phyloP scores from a whole-genome alignment of 2,113 vertebrate species.

The Melanerpes aurifrons region DNA sequence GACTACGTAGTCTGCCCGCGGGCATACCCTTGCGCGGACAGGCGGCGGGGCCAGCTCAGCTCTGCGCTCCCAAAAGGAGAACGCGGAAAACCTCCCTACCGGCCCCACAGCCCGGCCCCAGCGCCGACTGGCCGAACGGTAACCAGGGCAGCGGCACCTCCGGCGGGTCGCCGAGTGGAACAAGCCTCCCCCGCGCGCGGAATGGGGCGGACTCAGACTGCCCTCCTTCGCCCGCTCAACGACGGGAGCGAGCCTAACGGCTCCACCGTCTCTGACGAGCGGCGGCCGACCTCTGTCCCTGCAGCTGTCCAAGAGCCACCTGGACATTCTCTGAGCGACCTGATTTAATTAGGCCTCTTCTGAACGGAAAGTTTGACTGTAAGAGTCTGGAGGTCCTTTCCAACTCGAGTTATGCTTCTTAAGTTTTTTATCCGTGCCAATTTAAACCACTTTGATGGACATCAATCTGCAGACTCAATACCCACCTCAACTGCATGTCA shows the following conservation, averaged over 20 bases:
- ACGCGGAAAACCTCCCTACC: too few relatives aligned
- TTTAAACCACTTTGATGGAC: background rate
- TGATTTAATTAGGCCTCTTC: background rate
- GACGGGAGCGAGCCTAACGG: background rate
- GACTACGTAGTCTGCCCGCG: background rate
- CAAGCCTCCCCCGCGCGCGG: background rate
- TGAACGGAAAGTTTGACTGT: background rate
- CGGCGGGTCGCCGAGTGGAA: background rate
- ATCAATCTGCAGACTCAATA: background rate
- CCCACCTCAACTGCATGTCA: background rate
- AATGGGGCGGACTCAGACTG: too few relatives aligned
- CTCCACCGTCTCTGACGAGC: background rate
- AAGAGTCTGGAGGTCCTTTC: background rate
- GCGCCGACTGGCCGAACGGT: background rate
- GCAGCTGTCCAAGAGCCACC: background rate
- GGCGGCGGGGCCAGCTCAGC: too few relatives aligned
- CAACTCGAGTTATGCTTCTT: fast-evolving
- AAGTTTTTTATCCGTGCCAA: background rate
- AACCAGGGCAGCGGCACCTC: background rate
- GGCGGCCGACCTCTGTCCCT: background rate
- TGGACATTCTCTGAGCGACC: background rate
- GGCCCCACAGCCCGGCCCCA: background rate
- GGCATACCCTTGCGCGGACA: too few relatives aligned
- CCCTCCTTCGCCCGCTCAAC: background rate
- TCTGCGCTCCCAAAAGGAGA: too few relatives aligned